Percentiles rank a stretch among this genome's conserved stretches.
phyloP scores from a whole-genome alignment of 92 coral and sea anemone genomes.

The Porites divaricata region DNA sequence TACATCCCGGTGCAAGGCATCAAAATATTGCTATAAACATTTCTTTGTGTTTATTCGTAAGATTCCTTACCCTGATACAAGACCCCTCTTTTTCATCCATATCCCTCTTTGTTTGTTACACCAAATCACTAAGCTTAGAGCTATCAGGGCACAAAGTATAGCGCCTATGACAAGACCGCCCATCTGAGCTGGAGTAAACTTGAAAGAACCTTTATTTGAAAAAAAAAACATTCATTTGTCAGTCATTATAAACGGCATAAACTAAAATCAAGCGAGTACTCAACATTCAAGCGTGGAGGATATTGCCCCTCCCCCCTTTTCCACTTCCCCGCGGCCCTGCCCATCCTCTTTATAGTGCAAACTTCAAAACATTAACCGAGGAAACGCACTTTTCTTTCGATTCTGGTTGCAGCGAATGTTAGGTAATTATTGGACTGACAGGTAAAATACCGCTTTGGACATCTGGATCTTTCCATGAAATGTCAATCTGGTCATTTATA shows the following conservation, averaged over 20 bases:
- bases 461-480: not conserved
- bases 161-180: conserved; percentile 11
- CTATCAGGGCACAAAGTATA: not conserved
- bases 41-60: not conserved
- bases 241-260: not conserved
- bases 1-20: not conserved
- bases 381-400: not conserved
- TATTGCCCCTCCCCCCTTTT: not conserved
- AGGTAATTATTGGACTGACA: not conserved
- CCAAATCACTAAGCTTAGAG: conserved; percentile 1
- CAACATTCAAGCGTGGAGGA: not conserved
- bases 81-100: not conserved
- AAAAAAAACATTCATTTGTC: too few species aligned
- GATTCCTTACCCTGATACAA: conserved; percentile 14
- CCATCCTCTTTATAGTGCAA: too few species aligned
- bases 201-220: not conserved
- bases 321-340: too few species aligned
- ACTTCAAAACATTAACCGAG: too few species aligned
- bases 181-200: not conserved
- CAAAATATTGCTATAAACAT: not conserved
- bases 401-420: not conserved
- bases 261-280: not conserved
- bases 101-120: not conserved
- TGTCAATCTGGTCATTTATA: conserved; percentile 14
- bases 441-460: not conserved